Base-by-base conservation (phyloP, 2,888 invertebrate genomes). In the Odontothrips loti region DNA sequence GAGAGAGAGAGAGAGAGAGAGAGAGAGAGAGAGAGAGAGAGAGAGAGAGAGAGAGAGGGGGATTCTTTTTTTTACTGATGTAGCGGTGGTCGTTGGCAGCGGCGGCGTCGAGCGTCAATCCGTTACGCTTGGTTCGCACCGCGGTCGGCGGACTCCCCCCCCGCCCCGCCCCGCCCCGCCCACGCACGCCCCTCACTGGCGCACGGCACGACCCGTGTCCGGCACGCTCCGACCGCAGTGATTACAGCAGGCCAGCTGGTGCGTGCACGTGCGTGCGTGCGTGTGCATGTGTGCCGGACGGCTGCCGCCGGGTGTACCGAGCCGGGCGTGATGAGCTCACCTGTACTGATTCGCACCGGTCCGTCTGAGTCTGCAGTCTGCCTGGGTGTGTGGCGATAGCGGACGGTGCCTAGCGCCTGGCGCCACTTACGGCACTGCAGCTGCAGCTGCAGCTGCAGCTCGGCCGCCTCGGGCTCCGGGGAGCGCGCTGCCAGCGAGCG, bases 1-100 rank as follows among this genome's bases (percentile, higher is more conserved):
- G 51, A 51, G 51, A 51, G 51, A 51, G 51, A 51, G 51, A 51
- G 51, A 51, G 51, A 51, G 51, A 51, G 51, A 51, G 51, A 51
- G 51, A 51, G 51, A 51, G 51, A 51, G 51, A 51, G 51, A 51
- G 51, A 51, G 51, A 51, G 51, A 10, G 51, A 51, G 51, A 51
- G 51, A 51, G 58, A 6, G n/a, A n/a, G n/a, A n/a, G n/a, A n/a
- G n/a, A n/a, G n/a, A n/a, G n/a, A 15, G 6, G 34, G 34, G 6
- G 34, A 6, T 43, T 2, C 6, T 6, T 43, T 43, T 43, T 43
- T 43, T 43, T 43, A 43, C 34, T 43, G 34, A 43, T 43, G 34
- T 6, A 43, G 3, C 34, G 34, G 34, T 43, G 34, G 20, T 20
- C 58, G 15, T 20, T 20, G 58, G 58, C 20, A 58, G 58, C 58